Conservation (phyloP, 1,140 invertebrate species). For the Vollenhovia emeryi region DNA sequence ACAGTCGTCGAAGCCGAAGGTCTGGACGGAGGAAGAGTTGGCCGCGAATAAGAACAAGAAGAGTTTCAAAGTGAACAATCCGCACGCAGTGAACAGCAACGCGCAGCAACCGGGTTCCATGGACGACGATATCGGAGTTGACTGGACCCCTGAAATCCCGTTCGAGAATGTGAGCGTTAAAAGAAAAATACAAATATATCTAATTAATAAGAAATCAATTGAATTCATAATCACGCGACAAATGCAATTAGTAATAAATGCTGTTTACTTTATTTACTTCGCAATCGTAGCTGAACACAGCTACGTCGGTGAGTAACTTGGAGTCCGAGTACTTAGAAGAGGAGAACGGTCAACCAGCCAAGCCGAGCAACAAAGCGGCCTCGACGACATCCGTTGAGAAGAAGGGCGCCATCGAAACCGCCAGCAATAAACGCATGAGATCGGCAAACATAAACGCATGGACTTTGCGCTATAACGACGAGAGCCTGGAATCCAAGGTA, state of each 20-base stretch:
- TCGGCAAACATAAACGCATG: constrained; percentile 94
- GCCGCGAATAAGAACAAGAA: constrained; percentile 79
- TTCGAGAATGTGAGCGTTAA: constrained; percentile 92
- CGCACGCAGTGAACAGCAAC: constrained; percentile 76
- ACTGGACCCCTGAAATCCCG: constrained; percentile 96
- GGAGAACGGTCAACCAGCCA: constrained; percentile 74
- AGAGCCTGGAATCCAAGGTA: constrained; percentile 90
- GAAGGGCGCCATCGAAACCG: constrained; percentile 96
- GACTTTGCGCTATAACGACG: constrained; percentile 94
- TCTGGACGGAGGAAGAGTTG: constrained; percentile 86
- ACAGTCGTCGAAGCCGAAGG: constrained; percentile 86
- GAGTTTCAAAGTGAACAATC: constrained; percentile 82
- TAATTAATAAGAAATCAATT: background rate
- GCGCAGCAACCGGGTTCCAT: constrained; percentile 81
- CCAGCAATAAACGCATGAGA: constrained; percentile 96
- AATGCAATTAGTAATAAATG: background rate
- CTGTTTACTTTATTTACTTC: background rate
- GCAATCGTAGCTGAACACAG: constrained; percentile 83
- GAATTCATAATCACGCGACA: background rate
- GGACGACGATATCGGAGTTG: constrained; percentile 91
- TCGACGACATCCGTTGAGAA: constrained; percentile 86
- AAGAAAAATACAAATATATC: constrained; percentile 1
- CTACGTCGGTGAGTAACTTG: constrained; percentile 84
- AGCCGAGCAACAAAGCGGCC: constrained; percentile 75
- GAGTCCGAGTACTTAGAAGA: constrained; percentile 84